Percentiles rank a stretch among this genome's conserved stretches.
These are phyloP conservation scores for Nasonia giraulti DNA, from an alignment of 1,140 invertebrate species.

Conservation along the genomic window DNA sequence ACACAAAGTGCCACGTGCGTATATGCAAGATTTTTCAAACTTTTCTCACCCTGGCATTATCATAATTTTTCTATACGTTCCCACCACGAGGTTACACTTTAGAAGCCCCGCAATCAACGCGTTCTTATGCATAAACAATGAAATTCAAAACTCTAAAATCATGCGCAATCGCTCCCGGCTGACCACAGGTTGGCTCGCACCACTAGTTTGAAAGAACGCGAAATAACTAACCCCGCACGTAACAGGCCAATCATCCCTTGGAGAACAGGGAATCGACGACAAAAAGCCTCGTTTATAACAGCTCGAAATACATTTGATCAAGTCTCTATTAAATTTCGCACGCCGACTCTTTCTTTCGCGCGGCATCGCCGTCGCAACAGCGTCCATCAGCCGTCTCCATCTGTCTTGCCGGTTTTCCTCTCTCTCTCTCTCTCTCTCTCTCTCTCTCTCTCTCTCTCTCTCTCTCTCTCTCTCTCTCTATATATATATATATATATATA, in stretches of 20 bases:
- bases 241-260: not conserved
- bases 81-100: not conserved
- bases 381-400: not conserved
- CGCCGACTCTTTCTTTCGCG: no score
- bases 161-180: no score
- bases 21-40: not conserved
- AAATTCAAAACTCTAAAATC: not conserved
- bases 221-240: not conserved
- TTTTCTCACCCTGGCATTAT: not conserved
- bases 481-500: no score
- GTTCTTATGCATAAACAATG: not conserved
- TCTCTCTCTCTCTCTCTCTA: no score
- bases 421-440: not conserved
- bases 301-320: conserved; percentile 16
- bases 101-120: not conserved
- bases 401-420: conserved; percentile 9
- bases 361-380: not conserved
- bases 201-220: not conserved
- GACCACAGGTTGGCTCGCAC: not conserved
- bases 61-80: not conserved
- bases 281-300: not conserved
- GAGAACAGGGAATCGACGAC: not conserved
- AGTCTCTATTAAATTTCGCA: conserved; percentile 6
- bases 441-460: no score
- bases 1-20: not conserved